These are phyloP conservation scores for Manis crassicaudata DNA, from an alignment of 2,797 vertebrate genomes.

Conservation along the genomic window DNA sequence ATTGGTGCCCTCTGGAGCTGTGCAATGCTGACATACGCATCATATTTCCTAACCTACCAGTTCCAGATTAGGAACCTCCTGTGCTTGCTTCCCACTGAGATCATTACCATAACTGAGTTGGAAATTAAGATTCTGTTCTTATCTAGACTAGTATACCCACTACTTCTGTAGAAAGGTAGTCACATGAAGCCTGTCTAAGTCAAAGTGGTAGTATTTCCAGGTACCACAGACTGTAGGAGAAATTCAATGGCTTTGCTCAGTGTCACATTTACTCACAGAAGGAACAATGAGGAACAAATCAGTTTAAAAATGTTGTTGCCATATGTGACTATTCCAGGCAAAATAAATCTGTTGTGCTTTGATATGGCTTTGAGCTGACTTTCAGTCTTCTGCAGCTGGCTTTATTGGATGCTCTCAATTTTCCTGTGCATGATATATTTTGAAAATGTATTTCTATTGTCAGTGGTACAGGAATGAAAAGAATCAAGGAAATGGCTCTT, in stretches of 20 bases:
- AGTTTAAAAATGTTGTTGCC: not conserved
- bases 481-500: slow-evolving; percentile 51
- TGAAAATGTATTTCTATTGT: slow-evolving; percentile 63
- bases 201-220: not conserved
- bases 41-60: not conserved
- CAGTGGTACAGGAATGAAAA: slow-evolving; percentile 37
- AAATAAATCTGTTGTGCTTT: not conserved
- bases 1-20: not conserved
- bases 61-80: not conserved
- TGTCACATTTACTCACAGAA: slow-evolving; percentile 37
- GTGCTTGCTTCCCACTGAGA: not conserved
- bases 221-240: not conserved
- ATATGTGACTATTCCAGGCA: not conserved
- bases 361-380: not conserved
- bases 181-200: not conserved
- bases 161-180: not conserved
- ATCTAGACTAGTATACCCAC: not conserved
- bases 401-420: slow-evolving; percentile 48
- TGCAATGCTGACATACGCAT: not conserved
- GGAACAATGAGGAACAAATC: not conserved
- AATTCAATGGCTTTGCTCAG: slow-evolving; percentile 7
- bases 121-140: not conserved
- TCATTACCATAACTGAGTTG: not conserved
- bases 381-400: slow-evolving; percentile 47
- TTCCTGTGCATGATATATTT: slow-evolving; percentile 42